Conservation (phyloP, 2,113 vertebrate genomes). For the Protobothrops mucrosquamatus region DNA sequence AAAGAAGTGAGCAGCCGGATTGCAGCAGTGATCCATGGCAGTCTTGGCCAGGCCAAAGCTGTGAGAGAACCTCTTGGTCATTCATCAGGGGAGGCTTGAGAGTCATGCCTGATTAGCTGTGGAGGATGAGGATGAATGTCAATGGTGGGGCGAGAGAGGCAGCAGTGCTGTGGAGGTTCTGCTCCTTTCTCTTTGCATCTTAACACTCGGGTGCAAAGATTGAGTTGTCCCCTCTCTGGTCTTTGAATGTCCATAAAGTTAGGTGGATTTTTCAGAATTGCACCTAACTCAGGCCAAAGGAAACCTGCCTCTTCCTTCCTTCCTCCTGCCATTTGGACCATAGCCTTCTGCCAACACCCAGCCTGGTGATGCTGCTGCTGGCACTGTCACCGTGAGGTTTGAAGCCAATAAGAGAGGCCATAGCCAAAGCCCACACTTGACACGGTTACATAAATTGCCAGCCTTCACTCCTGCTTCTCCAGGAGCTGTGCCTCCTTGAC, state of each 20-base stretch:
- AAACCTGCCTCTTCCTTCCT: neutral
- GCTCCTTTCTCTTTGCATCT: neutral
- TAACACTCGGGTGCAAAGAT: neutral
- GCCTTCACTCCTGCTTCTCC: conserved; percentile 3
- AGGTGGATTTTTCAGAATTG: neutral
- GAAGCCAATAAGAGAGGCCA: neutral
- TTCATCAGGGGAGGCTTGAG: neutral
- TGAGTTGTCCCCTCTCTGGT: conserved; percentile 10
- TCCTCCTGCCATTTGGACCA: neutral
- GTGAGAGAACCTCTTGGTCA: neutral
- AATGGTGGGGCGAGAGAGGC: neutral
- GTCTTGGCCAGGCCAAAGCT: neutral
- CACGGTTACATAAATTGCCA: neutral
- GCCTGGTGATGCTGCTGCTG: neutral
- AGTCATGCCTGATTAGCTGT: neutral
- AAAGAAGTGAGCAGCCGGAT: neutral
- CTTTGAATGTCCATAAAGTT: conserved; percentile 35
- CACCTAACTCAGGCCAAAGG: neutral
- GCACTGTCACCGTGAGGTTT: neutral
- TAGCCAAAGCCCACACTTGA: neutral
- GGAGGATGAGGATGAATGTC: neutral
- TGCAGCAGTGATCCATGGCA: neutral
- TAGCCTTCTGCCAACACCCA: conserved; percentile 19
- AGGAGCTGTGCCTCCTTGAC: neutral
- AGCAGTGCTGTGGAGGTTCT: neutral